phyloP scores from a whole-genome alignment of 2,888 invertebrate genomes.

The Geotrupes spiniger region DNA sequence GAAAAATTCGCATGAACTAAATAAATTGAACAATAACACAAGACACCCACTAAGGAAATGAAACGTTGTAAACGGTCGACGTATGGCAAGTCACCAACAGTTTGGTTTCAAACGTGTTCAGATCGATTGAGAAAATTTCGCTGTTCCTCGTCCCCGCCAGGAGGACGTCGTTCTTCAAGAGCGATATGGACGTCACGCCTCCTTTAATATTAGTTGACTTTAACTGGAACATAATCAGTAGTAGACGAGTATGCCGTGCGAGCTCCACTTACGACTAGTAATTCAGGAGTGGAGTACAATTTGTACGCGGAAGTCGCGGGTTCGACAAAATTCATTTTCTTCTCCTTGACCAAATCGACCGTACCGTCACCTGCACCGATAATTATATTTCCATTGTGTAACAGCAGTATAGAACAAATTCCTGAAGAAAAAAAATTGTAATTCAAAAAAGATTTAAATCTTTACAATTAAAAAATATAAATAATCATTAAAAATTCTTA shows the following conservation, averaged over 20 bases:
- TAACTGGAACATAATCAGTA: slow-evolving; percentile 41
- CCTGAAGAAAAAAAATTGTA: slow-evolving; percentile 51
- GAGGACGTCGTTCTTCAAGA: slow-evolving; percentile 60
- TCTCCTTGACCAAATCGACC: slow-evolving; percentile 64
- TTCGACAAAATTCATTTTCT: slow-evolving; percentile 21
- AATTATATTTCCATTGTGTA: slow-evolving; percentile 62
- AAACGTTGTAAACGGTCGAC: slow-evolving; percentile 73
- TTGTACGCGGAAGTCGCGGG: slow-evolving; percentile 39
- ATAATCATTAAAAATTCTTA: too few species aligned
- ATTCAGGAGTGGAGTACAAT: slow-evolving; percentile 49
- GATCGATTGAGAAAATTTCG: slow-evolving; percentile 77
- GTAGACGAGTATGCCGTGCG: too few species aligned
- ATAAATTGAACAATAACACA: background rate
- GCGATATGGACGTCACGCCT: slow-evolving; percentile 71
- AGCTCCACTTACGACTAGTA: slow-evolving; percentile 46
- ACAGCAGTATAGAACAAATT: slow-evolving; percentile 62
- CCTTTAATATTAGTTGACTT: slow-evolving; percentile 60
- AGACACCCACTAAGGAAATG: slow-evolving; percentile 73
- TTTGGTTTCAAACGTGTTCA: slow-evolving; percentile 64
- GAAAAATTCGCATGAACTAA: slow-evolving; percentile 20
- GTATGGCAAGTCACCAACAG: slow-evolving; percentile 81
- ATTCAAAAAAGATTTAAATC: background rate
- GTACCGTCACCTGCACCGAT: slow-evolving; percentile 86
- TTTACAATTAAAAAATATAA: too few species aligned
- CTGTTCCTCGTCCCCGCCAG: slow-evolving; percentile 74